Conservation (phyloP, 2,113 vertebrate species). For the Syngnathoides biaculeatus region DNA sequence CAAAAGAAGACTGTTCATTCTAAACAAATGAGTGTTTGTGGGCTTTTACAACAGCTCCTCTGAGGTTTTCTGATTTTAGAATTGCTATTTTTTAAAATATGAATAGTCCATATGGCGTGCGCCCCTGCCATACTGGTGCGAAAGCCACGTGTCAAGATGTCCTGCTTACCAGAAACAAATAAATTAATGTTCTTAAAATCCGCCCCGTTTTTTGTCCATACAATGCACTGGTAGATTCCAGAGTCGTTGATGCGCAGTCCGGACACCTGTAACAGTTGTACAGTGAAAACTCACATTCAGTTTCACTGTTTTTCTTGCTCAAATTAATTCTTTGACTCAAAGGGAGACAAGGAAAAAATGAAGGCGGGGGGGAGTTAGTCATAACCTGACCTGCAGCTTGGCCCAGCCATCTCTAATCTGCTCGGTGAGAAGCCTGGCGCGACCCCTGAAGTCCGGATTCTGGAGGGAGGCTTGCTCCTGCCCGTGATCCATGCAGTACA, state of each 20-base stretch:
- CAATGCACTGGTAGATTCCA: conserved; percentile 79
- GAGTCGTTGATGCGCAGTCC: conserved; percentile 76
- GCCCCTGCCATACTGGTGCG: no score
- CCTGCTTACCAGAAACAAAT: conserved; percentile 77
- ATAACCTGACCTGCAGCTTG: conserved; percentile 63
- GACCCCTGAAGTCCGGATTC: conserved; percentile 60
- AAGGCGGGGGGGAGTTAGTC: background rate
- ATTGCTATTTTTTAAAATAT: no score
- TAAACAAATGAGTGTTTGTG: no score
- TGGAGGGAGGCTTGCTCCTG: conserved; percentile 48
- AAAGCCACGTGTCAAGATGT: background rate
- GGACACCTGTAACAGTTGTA: conserved; percentile 70
- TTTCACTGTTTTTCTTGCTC: background rate
- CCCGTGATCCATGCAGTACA: conserved; percentile 69
- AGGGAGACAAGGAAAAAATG: no score
- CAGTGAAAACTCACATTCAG: background rate
- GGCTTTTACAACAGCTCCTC: no score
- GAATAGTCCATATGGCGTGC: no score
- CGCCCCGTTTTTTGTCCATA: conserved; percentile 68
- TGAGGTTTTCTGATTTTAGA: no score
- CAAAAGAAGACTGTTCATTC: no score
- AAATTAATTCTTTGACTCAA: no score
- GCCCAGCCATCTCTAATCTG: conserved; percentile 73
- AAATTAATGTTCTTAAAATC: conserved; percentile 83
- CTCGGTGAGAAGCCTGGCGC: conserved; percentile 71